Percentiles rank a stretch among this genome's conserved stretches.
phyloP scores from a whole-genome alignment of 2,888 invertebrate genomes.

The Morinoia aosen region DNA sequence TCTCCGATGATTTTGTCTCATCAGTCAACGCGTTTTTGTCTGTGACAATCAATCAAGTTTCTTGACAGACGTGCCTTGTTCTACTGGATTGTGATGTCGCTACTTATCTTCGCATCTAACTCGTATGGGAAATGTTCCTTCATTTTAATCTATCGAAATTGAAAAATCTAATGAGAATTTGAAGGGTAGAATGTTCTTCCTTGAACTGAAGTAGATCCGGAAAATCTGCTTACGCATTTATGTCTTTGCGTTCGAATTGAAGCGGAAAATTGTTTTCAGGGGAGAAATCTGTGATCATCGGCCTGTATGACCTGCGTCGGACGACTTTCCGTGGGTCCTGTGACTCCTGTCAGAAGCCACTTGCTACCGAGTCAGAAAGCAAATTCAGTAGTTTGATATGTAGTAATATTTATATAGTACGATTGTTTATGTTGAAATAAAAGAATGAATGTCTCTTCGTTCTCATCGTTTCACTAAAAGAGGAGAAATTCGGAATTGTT shows the following conservation, averaged over 20 bases:
- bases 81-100: neutral
- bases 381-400: too few relatives aligned
- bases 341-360: neutral
- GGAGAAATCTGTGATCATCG: neutral
- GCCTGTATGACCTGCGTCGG: neutral
- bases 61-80: neutral
- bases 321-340: neutral
- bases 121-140: neutral
- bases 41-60: neutral
- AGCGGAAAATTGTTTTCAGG: slow-evolving; percentile 37
- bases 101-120: neutral
- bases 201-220: neutral
- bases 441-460: too few relatives aligned
- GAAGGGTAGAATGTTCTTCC: neutral
- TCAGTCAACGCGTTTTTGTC: neutral
- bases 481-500: too few relatives aligned
- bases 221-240: slow-evolving; percentile 35
- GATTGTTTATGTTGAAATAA: too few relatives aligned
- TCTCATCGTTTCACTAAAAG: too few relatives aligned
- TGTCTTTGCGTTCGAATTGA: slow-evolving; percentile 27
- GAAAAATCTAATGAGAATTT: neutral
- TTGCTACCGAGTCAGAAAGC: too few relatives aligned
- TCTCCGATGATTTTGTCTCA: neutral
- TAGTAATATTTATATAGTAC: too few relatives aligned
- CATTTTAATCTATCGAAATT: neutral